These are phyloP conservation scores for Cranoglanis bouderius DNA, from an alignment of 2,113 vertebrate species.

Conservation along the genomic window DNA sequence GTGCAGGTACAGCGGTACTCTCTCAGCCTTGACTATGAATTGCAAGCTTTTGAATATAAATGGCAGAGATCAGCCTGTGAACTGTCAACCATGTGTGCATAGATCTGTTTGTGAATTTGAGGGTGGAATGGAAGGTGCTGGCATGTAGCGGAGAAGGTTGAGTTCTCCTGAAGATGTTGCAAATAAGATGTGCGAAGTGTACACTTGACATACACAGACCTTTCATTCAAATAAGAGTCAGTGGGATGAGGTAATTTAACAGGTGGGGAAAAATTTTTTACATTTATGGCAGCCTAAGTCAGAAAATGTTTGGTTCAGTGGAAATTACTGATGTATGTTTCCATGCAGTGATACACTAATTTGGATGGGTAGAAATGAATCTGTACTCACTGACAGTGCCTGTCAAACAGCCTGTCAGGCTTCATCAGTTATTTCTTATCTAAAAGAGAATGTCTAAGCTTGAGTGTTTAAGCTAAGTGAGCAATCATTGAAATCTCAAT, in stretches of 20 bases:
- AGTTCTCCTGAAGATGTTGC: constrained; percentile 6
- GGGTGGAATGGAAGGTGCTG: neutral
- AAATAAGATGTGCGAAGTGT: constrained; percentile 9
- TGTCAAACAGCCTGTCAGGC: constrained; percentile 28
- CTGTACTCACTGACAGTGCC: constrained; percentile 22
- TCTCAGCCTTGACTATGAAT: constrained; percentile 49
- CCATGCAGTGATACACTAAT: constrained; percentile 20
- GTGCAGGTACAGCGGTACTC: constrained; percentile 42
- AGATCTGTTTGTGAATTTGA: constrained; percentile 10
- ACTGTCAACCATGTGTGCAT: constrained; percentile 20
- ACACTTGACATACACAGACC: constrained; percentile 14
- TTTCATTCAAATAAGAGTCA: constrained; percentile 22
- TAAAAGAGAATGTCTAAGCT: constrained; percentile 15
- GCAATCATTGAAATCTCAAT: constrained; percentile 23
- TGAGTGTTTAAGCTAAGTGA: too few species aligned
- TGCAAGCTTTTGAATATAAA: constrained; percentile 60
- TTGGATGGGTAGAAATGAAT: constrained; percentile 30
- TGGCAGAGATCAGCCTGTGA: constrained; percentile 31
- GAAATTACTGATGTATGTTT: constrained; percentile 14
- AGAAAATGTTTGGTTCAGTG: neutral
- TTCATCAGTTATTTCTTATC: constrained; percentile 38
- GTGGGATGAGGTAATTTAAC: neutral
- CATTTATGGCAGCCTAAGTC: neutral
- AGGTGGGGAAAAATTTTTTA: neutral
- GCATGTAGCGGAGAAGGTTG: neutral